These are phyloP conservation scores for Microcebus ravelobensis DNA, from an alignment of 2,113 vertebrate species.

Conservation along the genomic window DNA sequence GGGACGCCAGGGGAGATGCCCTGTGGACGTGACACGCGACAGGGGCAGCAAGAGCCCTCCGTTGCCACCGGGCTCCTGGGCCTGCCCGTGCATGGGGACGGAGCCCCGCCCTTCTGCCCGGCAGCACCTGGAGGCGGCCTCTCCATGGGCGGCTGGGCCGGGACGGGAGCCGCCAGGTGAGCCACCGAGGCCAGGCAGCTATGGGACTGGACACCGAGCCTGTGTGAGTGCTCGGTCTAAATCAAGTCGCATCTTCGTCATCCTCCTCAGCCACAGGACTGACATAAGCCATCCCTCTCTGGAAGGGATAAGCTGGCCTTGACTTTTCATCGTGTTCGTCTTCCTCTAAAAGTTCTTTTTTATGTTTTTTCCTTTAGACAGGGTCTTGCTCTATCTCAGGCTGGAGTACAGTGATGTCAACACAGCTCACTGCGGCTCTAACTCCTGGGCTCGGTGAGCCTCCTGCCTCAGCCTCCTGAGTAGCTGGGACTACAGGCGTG, in stretches of 20 bases:
- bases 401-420: too few species aligned
- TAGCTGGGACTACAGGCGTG: too few species aligned
- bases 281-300: not conserved
- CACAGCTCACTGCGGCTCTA: too few species aligned
- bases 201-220: accelerated
- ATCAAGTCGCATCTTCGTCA: not conserved
- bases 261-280: not conserved
- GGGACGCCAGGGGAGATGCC: not conserved
- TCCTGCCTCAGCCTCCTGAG: too few species aligned
- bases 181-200: too few species aligned
- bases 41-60: not conserved
- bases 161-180: too few species aligned
- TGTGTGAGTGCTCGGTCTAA: too few species aligned
- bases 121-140: not conserved
- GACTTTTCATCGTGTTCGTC: not conserved
- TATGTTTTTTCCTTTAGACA: too few species aligned
- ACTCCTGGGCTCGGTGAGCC: too few species aligned
- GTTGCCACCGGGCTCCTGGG: accelerated
- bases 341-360: too few species aligned
- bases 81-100: not conserved
- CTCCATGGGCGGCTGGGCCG: not conserved
- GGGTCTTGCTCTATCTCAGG: too few species aligned
- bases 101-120: not conserved
- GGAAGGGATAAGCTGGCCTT: not conserved
- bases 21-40: too few species aligned